These are phyloP conservation scores for Bellardia bayeri DNA, from an alignment of 2,888 invertebrate genomes.

Conservation along the genomic window DNA sequence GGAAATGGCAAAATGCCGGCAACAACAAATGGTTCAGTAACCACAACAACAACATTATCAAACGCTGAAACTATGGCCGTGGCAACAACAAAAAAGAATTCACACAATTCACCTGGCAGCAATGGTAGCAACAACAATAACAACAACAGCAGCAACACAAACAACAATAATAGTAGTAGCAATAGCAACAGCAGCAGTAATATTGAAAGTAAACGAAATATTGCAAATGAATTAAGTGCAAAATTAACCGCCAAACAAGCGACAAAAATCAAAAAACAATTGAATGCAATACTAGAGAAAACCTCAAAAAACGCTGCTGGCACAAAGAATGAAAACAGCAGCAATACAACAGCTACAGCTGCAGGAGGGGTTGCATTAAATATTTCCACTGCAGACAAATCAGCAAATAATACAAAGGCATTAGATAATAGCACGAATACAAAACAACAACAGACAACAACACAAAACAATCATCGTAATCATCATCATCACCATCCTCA, in stretches of 20 bases:
- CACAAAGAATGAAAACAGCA: slow-evolving; percentile 49
- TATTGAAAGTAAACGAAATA: slow-evolving; percentile 75
- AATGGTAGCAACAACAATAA: slow-evolving; percentile 69
- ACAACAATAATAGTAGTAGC: slow-evolving; percentile 69
- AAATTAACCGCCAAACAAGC: slow-evolving; percentile 82
- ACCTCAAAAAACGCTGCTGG: slow-evolving; percentile 76
- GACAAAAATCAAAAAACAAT: slow-evolving; percentile 83
- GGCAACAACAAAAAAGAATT: slow-evolving; percentile 72
- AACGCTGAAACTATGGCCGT: slow-evolving; percentile 52
- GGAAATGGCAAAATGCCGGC: slow-evolving; percentile 41
- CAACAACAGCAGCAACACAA: slow-evolving; percentile 70
- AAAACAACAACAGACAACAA: slow-evolving; percentile 69
- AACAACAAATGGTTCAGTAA: slow-evolving; percentile 69
- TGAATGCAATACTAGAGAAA: slow-evolving; percentile 80
- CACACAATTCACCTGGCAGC: slow-evolving; percentile 73
- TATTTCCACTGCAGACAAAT: slow-evolving; percentile 57
- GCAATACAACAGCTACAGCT: slow-evolving; percentile 3
- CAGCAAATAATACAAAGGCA: slow-evolving; percentile 61
- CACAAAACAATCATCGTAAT: slow-evolving; percentile 59
- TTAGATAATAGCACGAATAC: slow-evolving; percentile 61
- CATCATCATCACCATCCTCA: slow-evolving; percentile 73
- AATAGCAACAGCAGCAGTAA: slow-evolving; percentile 64
- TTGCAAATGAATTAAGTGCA: slow-evolving; percentile 78
- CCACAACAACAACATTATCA: slow-evolving; percentile 68
- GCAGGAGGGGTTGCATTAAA: slow-evolving; percentile 36